phyloP scores from a whole-genome alignment of 2,888 invertebrate genomes.

The Mesoligia furuncula region DNA sequence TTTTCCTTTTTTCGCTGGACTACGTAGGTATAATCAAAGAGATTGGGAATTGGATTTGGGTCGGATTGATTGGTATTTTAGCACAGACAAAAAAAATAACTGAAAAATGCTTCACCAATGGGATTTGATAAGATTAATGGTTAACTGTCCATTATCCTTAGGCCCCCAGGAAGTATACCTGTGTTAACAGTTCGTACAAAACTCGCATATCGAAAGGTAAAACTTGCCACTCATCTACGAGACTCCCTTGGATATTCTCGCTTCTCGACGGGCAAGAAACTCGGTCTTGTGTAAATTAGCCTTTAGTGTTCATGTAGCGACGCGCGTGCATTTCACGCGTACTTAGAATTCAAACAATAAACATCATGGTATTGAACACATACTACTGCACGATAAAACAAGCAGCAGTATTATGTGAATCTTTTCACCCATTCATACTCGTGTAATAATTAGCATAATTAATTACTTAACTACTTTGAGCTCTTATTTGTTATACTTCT shows the following conservation, averaged over 20 bases:
- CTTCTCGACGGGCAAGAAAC: no score
- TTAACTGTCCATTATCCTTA: no score
- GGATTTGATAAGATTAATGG: no score
- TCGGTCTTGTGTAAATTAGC: neutral
- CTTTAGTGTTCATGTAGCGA: neutral
- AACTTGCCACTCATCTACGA: neutral
- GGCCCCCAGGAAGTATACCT: no score
- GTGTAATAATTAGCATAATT: constrained; percentile 26
- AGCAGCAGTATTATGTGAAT: neutral
- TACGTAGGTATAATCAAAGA: no score
- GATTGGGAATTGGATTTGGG: no score
- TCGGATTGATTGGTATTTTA: no score
- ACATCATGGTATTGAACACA: constrained; percentile 23
- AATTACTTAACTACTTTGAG: constrained; percentile 3
- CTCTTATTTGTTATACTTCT: neutral
- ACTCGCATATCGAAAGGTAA: neutral
- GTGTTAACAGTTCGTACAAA: neutral
- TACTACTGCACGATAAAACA: constrained; percentile 8
- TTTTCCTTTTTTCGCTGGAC: no score
- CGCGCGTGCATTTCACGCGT: neutral
- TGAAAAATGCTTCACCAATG: no score
- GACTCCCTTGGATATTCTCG: neutral
- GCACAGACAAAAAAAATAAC: no score
- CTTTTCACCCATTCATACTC: constrained; percentile 15
- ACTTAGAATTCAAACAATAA: constrained; percentile 41